Percentiles rank a stretch among this genome's conserved stretches.
These are phyloP conservation scores for Scopus umbretta DNA, from an alignment of 2,113 vertebrate species.

Conservation along the genomic window DNA sequence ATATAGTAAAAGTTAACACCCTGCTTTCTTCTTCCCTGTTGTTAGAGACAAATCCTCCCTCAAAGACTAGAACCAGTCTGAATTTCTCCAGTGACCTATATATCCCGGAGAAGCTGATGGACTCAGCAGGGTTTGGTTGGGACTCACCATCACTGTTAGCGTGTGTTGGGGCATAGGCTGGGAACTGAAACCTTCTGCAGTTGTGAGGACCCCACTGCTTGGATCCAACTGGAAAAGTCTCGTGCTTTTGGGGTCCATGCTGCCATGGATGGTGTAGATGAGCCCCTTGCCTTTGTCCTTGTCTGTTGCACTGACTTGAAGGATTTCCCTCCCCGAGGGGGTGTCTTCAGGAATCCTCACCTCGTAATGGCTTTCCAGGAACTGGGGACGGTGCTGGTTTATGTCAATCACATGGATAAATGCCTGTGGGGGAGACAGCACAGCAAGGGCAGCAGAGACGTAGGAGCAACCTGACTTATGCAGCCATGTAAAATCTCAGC, in stretches of 20 bases:
- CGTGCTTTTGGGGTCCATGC: constrained; percentile 79
- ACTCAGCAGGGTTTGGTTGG: neutral
- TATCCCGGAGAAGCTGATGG: neutral
- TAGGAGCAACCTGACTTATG: neutral
- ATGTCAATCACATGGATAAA: constrained; percentile 86
- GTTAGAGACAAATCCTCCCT: neutral
- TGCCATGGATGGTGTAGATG: constrained; percentile 88
- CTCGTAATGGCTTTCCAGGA: constrained; percentile 81
- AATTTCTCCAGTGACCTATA: neutral
- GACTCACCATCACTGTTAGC: constrained; percentile 88
- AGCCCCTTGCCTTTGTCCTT: constrained; percentile 85
- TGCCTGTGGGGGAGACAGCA: constrained; percentile 72
- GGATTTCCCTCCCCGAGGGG: constrained; percentile 80
- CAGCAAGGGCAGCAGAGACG: neutral
- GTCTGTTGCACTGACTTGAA: constrained; percentile 84
- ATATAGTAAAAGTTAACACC: neutral
- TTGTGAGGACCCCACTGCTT: constrained; percentile 80
- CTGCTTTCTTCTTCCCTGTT: neutral
- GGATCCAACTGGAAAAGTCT: constrained; percentile 90
- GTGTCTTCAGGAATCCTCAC: constrained; percentile 86
- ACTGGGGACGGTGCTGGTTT: constrained; percentile 89
- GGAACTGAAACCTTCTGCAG: constrained; percentile 82
- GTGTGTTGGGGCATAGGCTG: constrained; percentile 77
- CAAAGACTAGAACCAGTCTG: neutral
- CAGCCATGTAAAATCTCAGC: neutral